A percentile compares a stretch with the other conserved stretches of the same genome.
Evolutionary conservation across 2,888 invertebrate genomes (phyloP).

Genomic region (Melanostoma mellinum): DNA sequence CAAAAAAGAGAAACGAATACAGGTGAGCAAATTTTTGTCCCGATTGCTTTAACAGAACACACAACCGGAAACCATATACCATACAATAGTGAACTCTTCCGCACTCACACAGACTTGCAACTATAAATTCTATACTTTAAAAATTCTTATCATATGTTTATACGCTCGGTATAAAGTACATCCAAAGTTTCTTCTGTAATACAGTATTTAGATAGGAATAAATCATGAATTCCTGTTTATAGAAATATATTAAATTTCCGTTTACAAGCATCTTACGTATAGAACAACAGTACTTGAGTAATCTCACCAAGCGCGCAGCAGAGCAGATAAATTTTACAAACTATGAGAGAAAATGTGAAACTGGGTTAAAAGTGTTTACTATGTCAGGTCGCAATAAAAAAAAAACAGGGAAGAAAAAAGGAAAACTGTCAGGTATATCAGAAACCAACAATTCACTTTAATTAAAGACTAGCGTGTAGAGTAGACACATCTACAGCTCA

Average conservation of each 20-base stretch:
- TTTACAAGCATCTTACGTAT: conserved; percentile 57
- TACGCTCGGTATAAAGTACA: conserved; percentile 26
- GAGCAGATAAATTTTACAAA: conserved; percentile 48
- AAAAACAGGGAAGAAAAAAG: background rate
- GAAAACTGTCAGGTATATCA: conserved; percentile 7
- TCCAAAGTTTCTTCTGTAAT: conserved; percentile 48
- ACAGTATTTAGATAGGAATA: conserved; percentile 63
- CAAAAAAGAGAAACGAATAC: too few relatives aligned
- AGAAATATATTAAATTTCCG: conserved; percentile 71
- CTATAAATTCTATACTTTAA: conserved; percentile 34
- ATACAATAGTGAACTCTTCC: conserved; percentile 9
- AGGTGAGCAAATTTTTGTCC: background rate
- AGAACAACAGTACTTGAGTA: conserved; percentile 30
- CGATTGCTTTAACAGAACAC: conserved; percentile 4
- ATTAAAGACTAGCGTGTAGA: conserved; percentile 40
- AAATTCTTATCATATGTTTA: conserved; percentile 47
- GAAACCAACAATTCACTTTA: conserved; percentile 46
- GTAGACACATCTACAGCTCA: conserved; percentile 9
- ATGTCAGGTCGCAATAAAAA: conserved; percentile 31
- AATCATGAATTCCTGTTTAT: conserved; percentile 67
- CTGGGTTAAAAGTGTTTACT: conserved; percentile 59
- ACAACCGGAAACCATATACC: background rate
- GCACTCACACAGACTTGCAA: background rate
- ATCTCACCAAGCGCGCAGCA: conserved; percentile 36
- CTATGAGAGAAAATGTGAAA: conserved; percentile 50